phyloP scores from a whole-genome alignment of 2,797 vertebrate species.

The Pristis pectinata region DNA sequence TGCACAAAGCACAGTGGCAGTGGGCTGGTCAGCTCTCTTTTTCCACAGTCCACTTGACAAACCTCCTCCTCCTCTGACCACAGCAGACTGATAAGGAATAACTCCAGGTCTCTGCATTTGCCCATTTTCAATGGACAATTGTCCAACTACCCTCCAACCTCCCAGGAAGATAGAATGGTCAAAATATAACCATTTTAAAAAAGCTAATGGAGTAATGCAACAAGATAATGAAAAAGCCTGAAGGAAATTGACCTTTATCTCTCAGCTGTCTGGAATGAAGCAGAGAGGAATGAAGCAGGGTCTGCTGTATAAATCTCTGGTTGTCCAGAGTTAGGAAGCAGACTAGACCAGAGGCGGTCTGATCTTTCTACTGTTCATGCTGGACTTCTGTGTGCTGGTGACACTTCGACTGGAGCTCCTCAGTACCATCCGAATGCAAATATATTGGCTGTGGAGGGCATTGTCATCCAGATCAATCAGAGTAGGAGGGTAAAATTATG shows the following conservation, averaged over 20 bases:
- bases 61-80: background rate
- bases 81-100: background rate
- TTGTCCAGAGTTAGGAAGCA: too few species aligned
- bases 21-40: background rate
- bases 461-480: background rate
- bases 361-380: too few species aligned
- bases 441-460: background rate
- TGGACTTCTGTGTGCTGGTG: too few species aligned
- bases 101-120: background rate
- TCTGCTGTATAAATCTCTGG: background rate
- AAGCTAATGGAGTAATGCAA: background rate
- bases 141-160: too few species aligned
- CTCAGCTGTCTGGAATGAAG: background rate
- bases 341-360: too few species aligned
- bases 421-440: too few species aligned
- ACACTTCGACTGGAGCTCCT: too few species aligned
- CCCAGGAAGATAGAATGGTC: background rate
- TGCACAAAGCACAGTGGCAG: background rate
- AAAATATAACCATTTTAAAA: background rate
- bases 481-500: background rate
- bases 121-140: too few species aligned
- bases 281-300: background rate
- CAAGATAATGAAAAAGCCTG: background rate
- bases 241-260: background rate
- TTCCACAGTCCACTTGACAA: background rate